Evolutionary conservation across 1,140 invertebrate species (phyloP).

Genomic region (Ditylenchus dipsaci): DNA sequence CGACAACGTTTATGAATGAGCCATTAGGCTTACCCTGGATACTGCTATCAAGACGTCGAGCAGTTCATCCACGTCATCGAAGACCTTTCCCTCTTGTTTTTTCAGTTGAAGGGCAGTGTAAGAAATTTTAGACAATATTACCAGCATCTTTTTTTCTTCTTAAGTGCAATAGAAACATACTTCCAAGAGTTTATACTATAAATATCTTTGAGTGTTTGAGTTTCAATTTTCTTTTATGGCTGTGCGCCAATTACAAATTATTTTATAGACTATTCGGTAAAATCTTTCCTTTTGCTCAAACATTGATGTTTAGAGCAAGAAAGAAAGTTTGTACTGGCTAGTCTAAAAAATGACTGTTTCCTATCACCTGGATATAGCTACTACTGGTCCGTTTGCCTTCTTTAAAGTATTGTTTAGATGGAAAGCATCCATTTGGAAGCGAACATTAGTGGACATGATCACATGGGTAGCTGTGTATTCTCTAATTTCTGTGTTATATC

Average conservation of each 20-base stretch:
- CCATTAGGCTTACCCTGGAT: too few species aligned
- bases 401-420: slow-evolving; percentile 10
- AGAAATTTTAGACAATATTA: too few species aligned
- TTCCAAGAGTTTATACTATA: too few species aligned
- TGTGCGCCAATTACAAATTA: not conserved
- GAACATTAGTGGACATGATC: not conserved
- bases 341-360: slow-evolving; percentile 2
- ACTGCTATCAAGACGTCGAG: too few species aligned
- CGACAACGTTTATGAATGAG: too few species aligned
- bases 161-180: too few species aligned
- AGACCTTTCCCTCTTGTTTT: too few species aligned
- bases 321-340: not conserved
- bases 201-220: too few species aligned
- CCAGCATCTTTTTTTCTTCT: too few species aligned
- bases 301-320: not conserved
- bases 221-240: not conserved
- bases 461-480: not conserved
- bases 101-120: too few species aligned
- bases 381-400: not conserved
- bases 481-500: not conserved
- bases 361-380: slow-evolving; percentile 8
- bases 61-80: too few species aligned
- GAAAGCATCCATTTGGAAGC: slow-evolving; percentile 8
- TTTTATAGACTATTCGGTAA: not conserved
- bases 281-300: too few species aligned